Evolutionary conservation across 2,888 invertebrate genomes (phyloP), one percentile per base, ranked within the genome.

Genomic region (Muscina levida): DNA sequence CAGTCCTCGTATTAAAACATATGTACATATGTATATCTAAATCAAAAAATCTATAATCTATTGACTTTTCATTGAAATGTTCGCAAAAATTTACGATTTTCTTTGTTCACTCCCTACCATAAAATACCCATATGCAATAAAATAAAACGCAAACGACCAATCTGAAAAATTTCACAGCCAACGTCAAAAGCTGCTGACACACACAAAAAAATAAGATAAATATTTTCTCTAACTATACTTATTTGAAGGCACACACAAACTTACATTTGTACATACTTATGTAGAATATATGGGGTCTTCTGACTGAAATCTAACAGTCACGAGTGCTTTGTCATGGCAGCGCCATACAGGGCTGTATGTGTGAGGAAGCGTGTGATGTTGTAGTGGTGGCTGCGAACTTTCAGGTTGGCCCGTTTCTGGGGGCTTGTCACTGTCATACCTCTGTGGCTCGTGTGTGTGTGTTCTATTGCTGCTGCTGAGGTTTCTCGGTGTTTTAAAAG

Each of bases 351-450:
- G 37, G 59, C 37, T 37, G 19, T 48, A 10, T 48, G 8, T 10
- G 37, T 17, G 56, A 57, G 15, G 5, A 62, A 37, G n/a, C n/a
- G n/a, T n/a, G n/a, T 22, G 62, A 65, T 10, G 26, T 48, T 8
- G 8, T 68, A 51, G 17, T 17, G 17, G 72, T 62, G 22, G 13
- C 53, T 70, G 24, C 46, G 76, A 56, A 62, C 19, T 39, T 51
- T 66, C 53, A 13, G 42, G 68, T 75, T 80, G 68, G 68, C 44
- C 77, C 31, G 48, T 72, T 77, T 82, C 77, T 59, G 75, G 82
- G 80, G 82, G 82, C 82, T 75, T 75, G 82, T 82, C 82, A 42
- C 42, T 53, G 22, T 2, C 46, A 19, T 44, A 17, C 1, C 22
- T 51, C n/a, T n/a, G n/a, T n/a, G n/a, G n/a, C n/a, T n/a, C n/a